A percentile compares a stretch with the other conserved stretches of the same genome.
Evolutionary conservation across 2,888 invertebrate species (phyloP).

Genomic region (Parnassius apollo): DNA sequence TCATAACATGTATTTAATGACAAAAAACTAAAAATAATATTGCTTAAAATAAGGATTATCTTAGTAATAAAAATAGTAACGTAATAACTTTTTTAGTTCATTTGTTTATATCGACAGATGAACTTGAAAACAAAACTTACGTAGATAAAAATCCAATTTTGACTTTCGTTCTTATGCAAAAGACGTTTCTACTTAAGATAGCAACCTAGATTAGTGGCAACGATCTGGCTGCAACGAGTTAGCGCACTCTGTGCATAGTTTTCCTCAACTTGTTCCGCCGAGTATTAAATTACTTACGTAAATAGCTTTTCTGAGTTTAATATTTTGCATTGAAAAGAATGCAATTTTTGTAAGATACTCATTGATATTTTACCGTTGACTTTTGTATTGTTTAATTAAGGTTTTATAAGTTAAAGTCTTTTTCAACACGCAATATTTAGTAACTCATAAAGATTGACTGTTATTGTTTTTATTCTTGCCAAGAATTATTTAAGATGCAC

Average conservation of each 20-base stretch:
- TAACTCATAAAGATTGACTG: conserved; percentile 33
- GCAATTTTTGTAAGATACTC: conserved; percentile 51
- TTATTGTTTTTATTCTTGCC: conserved; percentile 40
- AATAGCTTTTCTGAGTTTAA: conserved; percentile 63
- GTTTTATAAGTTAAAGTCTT: conserved; percentile 25
- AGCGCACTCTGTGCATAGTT: conserved; percentile 57
- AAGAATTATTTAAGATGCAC: conserved; percentile 28
- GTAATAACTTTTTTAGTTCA: neutral
- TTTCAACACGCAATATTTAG: no score
- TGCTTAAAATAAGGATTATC: no score
- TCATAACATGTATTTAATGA: no score
- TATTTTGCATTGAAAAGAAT: conserved; percentile 49
- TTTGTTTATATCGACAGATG: conserved; percentile 12
- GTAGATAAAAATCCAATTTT: conserved; percentile 60
- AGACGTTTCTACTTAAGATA: conserved; percentile 60
- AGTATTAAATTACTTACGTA: conserved; percentile 66
- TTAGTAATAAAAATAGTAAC: no score
- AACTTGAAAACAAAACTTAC: conserved; percentile 46
- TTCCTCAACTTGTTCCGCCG: conserved; percentile 49
- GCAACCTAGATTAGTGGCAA: conserved; percentile 51
- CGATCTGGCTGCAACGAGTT: conserved; percentile 53
- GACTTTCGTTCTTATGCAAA: conserved; percentile 57
- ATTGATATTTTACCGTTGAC: conserved; percentile 43
- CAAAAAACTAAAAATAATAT: no score
- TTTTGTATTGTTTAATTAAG: conserved; percentile 52